Percentiles rank a stretch among this genome's conserved stretches.
Conservation (phyloP, 2,113 vertebrate species). For the Cryptotis parvus region DNA sequence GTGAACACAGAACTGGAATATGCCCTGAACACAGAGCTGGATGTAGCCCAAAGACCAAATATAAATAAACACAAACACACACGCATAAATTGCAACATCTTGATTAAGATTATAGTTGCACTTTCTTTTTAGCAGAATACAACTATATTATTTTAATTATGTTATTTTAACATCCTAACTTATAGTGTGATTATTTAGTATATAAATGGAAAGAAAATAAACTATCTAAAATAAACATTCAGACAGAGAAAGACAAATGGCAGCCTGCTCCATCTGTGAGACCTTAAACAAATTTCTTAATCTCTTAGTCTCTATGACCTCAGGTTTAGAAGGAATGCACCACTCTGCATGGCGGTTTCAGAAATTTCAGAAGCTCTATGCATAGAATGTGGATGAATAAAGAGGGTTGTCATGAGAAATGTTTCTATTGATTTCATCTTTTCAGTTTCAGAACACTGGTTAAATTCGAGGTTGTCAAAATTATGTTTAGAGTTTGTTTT, state of each 20-base stretch:
- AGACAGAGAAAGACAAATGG: not conserved
- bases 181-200: not conserved
- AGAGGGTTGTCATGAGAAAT: not conserved
- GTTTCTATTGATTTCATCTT: not conserved
- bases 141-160: not conserved
- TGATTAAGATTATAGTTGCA: not conserved
- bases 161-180: conserved; percentile 6
- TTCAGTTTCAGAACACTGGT: not conserved
- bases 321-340: not conserved
- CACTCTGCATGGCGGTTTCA: not conserved
- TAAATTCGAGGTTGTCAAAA: not conserved
- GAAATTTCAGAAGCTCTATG: not conserved
- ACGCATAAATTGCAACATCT: not conserved
- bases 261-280: not conserved
- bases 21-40: too few relatives aligned
- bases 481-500: conserved; percentile 50
- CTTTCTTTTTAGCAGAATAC: conserved; percentile 15
- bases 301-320: not conserved
- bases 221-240: not conserved
- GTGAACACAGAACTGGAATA: too few relatives aligned
- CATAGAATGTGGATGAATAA: not conserved
- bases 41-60: too few relatives aligned
- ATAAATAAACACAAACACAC: too few relatives aligned
- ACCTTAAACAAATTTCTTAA: not conserved
- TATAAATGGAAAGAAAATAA: not conserved